phyloP scores from a whole-genome alignment of 2,113 vertebrate genomes.

The Jacana jacana region DNA sequence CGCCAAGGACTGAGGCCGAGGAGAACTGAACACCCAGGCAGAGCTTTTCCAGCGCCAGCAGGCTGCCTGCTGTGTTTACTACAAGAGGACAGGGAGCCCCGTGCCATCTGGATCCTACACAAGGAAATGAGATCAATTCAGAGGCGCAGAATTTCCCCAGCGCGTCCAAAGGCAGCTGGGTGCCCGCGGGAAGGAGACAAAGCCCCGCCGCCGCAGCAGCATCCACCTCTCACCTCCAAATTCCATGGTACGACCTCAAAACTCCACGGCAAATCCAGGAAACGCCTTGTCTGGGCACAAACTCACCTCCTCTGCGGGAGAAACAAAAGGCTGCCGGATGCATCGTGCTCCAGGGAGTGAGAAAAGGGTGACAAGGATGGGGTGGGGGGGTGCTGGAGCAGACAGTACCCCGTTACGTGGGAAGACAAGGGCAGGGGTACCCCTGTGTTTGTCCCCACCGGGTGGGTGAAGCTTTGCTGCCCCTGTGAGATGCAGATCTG shows the following conservation, averaged over 20 bases:
- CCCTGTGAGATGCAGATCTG: not conserved
- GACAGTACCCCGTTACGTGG: rapidly evolving
- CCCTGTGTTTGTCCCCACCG: not conserved
- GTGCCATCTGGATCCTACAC: slow-evolving; percentile 9
- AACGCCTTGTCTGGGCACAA: not conserved
- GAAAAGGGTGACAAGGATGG: not conserved
- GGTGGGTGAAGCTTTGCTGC: not conserved
- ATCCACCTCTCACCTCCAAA: not conserved
- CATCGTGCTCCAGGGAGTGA: not conserved
- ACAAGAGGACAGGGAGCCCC: not conserved
- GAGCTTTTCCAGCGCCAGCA: not conserved
- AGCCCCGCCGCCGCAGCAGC: not conserved
- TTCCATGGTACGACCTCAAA: not conserved
- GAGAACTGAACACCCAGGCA: rapidly evolving
- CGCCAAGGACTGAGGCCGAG: not conserved
- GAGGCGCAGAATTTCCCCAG: not conserved
- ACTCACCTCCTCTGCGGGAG: not conserved
- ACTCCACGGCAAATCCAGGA: not conserved
- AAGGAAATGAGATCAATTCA: not conserved
- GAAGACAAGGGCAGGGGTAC: not conserved
- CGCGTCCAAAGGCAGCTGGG: not conserved
- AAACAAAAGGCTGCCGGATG: not conserved
- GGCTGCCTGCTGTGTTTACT: slow-evolving; percentile 2
- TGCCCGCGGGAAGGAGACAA: not conserved
- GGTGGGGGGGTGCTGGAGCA: not conserved